phyloP scores from a whole-genome alignment of 2,797 vertebrate genomes.

The Cossypha polioptera region DNA sequence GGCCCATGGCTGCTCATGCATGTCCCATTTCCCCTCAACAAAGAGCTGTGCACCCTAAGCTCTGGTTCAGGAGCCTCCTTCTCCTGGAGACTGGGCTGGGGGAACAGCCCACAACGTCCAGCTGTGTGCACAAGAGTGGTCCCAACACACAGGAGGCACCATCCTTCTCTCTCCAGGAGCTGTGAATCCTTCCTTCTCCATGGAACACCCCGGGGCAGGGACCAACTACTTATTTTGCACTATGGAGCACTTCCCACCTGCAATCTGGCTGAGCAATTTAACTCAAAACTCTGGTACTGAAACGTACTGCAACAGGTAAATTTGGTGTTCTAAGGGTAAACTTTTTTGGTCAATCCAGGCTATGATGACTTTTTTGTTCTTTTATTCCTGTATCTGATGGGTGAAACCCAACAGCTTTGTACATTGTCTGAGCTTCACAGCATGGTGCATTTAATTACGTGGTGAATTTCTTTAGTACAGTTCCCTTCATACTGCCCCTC shows the following conservation, averaged over 20 bases:
- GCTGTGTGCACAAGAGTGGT: neutral
- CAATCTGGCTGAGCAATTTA: neutral
- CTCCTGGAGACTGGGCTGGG: neutral
- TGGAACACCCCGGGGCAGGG: neutral
- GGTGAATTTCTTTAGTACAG: neutral
- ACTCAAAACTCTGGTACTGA: conserved; percentile 2
- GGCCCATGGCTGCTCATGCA: neutral
- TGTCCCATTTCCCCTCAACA: neutral
- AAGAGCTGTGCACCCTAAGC: conserved; percentile 26
- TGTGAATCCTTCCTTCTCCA: neutral
- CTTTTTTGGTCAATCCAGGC: neutral
- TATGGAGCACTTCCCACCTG: neutral
- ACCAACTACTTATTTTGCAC: neutral
- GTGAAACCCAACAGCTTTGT: neutral
- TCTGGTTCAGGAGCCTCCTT: neutral
- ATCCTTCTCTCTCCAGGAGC: neutral
- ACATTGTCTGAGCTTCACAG: neutral
- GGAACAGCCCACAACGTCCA: neutral
- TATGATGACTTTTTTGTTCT: neutral
- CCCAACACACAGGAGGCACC: neutral
- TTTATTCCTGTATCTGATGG: neutral
- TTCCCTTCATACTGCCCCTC: neutral
- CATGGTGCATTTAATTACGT: neutral
- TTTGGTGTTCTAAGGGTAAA: neutral
- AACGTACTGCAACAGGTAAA: neutral